phyloP scores from a whole-genome alignment of 2,113 vertebrate species.

The Calyptomena viridis region DNA sequence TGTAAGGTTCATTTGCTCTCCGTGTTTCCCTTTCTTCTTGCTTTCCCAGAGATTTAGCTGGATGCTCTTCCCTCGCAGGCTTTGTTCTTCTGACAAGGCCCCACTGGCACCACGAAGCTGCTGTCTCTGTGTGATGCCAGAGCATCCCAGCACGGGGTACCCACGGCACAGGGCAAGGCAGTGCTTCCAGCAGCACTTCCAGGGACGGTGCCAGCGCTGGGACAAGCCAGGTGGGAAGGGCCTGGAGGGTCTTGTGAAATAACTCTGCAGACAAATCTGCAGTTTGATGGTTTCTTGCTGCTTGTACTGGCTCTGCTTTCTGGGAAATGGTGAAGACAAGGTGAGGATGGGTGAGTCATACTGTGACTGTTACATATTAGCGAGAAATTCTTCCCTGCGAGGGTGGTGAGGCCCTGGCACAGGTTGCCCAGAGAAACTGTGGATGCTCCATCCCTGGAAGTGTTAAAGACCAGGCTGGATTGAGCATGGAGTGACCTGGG shows the following conservation, averaged over 20 bases:
- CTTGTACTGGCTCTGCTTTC: background rate
- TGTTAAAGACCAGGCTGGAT: background rate
- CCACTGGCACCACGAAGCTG: background rate
- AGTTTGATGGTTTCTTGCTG: background rate
- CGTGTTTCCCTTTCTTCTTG: slow-evolving; percentile 58
- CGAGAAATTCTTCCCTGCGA: background rate
- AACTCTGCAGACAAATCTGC: background rate
- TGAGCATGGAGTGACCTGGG: background rate
- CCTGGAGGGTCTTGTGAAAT: background rate
- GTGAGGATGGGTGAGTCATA: background rate
- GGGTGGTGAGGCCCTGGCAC: background rate
- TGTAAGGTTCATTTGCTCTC: slow-evolving; percentile 70
- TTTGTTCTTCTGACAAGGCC: slow-evolving; percentile 65
- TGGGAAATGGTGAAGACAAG: background rate
- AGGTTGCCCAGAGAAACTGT: background rate
- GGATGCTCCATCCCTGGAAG: background rate
- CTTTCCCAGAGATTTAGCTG: slow-evolving; percentile 59
- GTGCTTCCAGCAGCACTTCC: background rate
- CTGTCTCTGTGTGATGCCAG: background rate
- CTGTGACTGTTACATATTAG: background rate
- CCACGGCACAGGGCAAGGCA: background rate
- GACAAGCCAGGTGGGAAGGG: background rate
- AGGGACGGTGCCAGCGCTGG: rapidly evolving
- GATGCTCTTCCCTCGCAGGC: slow-evolving; percentile 19
- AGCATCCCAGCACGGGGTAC: background rate